Base-by-base conservation (phyloP, 2,797 vertebrate species). In the Danio choprae region DNA sequence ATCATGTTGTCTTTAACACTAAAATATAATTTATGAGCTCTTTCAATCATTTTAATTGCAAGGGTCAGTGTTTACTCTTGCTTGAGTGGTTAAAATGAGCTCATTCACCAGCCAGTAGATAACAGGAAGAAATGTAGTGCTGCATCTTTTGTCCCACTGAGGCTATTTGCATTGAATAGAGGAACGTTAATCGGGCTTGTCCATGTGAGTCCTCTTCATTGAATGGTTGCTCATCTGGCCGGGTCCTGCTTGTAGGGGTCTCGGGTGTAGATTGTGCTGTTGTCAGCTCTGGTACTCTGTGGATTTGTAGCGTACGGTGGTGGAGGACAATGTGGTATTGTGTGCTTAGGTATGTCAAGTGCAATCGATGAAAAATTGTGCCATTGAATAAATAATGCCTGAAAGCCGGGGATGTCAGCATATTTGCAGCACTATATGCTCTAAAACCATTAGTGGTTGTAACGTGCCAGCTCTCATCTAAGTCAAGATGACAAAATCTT, bases 141-240 rank as follows among this genome's bases (percentile, higher is more conserved):
- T 80, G 56, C 44, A 36, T 64, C 58, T 79, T 83, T 77, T 79
- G 68, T 53, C 62, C 58, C 71, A 44, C 22, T 56, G 58, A 68
- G 62, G 64, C 70, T 74, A 67, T 79, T 79, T 40, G 43, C 18
- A 29, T 50, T 68, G 71, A 81, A 75, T 83, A 71, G 70, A 79
- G 38, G 51, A 44, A 48, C 13, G 65, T 68, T 77, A 75, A 79
- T 79, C 48, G 77, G 48, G 29, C 60, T 74, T 76, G 46, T 67
- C 73, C 72, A 58, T 60, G 63, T 60, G 74, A 78, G 51, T 53
- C 70, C 29, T 44, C 68, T 60, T 77, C 55, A 20, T 60, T 80
- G 60, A 77, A 73, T 43, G 44, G 18, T 68, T 81, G 12, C 43
- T 77, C 43, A 38, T 74, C 43, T 55, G 46, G 53, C 18, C 55